A percentile compares a stretch with the other conserved stretches of the same genome.
Conservation (phyloP, 2,888 invertebrate species). For the Zonitis immaculata region DNA sequence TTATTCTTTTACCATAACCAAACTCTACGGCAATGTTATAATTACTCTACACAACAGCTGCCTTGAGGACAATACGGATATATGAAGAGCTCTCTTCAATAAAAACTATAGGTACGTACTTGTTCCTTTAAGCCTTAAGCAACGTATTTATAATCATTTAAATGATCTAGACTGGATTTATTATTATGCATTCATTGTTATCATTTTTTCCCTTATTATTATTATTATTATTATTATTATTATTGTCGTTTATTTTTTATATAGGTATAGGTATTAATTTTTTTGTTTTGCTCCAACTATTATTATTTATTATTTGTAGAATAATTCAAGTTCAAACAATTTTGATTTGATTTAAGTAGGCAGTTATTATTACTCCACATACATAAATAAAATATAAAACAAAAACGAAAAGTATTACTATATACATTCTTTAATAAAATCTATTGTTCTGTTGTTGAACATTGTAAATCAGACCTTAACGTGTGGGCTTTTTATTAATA, state of each 20-base stretch:
- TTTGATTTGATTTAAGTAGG: conserved; percentile 26
- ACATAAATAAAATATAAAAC: conserved; percentile 11
- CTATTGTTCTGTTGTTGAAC: conserved; percentile 15
- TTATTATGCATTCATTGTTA: conserved; percentile 32
- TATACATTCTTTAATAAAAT: conserved; percentile 17
- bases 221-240: not conserved
- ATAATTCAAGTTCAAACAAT: conserved; percentile 18
- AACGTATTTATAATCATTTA: conserved; percentile 36
- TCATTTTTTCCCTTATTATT: conserved; percentile 18
- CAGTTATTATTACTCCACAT: conserved; percentile 20
- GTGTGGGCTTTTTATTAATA: conserved; percentile 16
- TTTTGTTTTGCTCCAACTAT: not conserved
- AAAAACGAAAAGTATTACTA: conserved; percentile 5
- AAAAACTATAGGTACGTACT: conserved; percentile 26
- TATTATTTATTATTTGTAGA: not conserved
- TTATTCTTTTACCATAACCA: not conserved
- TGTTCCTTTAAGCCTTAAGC: conserved; percentile 34
- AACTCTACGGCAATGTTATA: conserved; percentile 38
- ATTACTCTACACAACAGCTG: conserved; percentile 40
- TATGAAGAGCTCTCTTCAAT: conserved; percentile 35
- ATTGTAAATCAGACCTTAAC: conserved; percentile 13
- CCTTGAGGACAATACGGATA: conserved; percentile 40
- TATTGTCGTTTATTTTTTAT: not conserved
- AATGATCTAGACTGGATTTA: conserved; percentile 37
- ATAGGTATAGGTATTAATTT: not conserved